Conservation (phyloP, 2,113 vertebrate genomes). For the Melanotaenia duboulayi region DNA sequence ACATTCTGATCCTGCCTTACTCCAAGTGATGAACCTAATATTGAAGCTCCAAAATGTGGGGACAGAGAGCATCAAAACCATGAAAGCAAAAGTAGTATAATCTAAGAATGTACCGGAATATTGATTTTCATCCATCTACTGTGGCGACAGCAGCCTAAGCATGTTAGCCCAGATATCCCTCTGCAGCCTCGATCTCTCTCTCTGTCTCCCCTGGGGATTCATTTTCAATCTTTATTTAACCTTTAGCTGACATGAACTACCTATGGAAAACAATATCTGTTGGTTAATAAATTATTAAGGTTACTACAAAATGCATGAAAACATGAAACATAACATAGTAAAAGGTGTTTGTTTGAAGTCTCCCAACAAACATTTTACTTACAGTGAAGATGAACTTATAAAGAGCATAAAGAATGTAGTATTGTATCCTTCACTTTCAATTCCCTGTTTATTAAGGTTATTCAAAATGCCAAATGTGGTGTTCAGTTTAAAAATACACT, state of each 20-base stretch:
- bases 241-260: constrained; percentile 15
- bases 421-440: constrained; percentile 1
- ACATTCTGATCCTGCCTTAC: constrained; percentile 34
- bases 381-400: constrained; percentile 14
- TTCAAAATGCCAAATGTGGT: constrained; percentile 33
- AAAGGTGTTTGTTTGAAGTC: constrained; percentile 22
- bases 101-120: background rate
- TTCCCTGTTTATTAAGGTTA: constrained; percentile 6
- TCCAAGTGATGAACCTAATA: constrained; percentile 28
- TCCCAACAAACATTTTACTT: constrained; percentile 1
- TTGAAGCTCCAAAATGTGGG: constrained; percentile 8
- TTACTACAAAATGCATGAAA: constrained; percentile 21
- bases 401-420: constrained; percentile 12
- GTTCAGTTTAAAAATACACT: background rate
- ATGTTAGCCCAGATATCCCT: background rate
- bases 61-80: constrained; percentile 26
- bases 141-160: constrained; percentile 8
- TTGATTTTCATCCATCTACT: constrained; percentile 25
- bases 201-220: constrained; percentile 8
- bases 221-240: constrained; percentile 52
- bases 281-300: constrained; percentile 30
- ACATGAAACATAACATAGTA: background rate
- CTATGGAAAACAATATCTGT: background rate
- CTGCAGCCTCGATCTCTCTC: background rate
- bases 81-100: constrained; percentile 1